Evolutionary conservation across 1,140 invertebrate species (phyloP).

Genomic region (Aphelinus certus): DNA sequence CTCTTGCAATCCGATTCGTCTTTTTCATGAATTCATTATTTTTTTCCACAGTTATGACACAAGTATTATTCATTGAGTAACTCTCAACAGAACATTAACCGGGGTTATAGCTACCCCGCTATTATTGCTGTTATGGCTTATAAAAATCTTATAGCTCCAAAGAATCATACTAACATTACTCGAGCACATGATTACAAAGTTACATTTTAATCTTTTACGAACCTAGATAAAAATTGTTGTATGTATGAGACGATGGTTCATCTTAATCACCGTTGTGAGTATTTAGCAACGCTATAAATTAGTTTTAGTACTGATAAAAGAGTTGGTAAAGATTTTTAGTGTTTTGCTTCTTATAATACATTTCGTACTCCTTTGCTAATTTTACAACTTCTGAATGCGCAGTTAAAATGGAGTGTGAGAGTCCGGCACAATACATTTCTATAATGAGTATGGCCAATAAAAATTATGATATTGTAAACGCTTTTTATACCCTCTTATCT

Average conservation of each 20-base stretch:
- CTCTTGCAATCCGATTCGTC: not conserved
- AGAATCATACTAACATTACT: conserved; percentile 18
- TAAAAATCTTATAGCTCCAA: conserved; percentile 35
- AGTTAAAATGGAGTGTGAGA: conserved; percentile 37
- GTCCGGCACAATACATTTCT: conserved; percentile 38
- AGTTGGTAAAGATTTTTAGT: conserved; percentile 40
- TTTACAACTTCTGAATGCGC: conserved; percentile 32
- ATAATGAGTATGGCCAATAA: conserved; percentile 30
- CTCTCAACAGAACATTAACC: conserved; percentile 15
- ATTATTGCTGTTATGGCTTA: conserved; percentile 26
- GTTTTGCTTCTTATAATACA: conserved; percentile 25
- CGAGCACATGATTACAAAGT: conserved; percentile 39
- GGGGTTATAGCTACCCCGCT: not conserved
- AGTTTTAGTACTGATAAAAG: conserved; percentile 42
- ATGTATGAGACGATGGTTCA: conserved; percentile 36
- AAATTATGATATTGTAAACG: not conserved
- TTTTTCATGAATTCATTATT: not conserved
- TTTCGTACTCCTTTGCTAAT: conserved; percentile 40
- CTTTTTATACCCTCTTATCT: too few relatives aligned
- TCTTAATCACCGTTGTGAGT: conserved; percentile 26
- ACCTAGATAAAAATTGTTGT: conserved; percentile 35
- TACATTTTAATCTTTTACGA: conserved; percentile 34
- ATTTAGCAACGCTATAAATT: conserved; percentile 44
- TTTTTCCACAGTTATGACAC: not conserved
- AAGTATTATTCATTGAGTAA: conserved; percentile 36